phyloP scores from a whole-genome alignment of 37 sponge, comb jelly and placozoan genomes.

The Hormiphora californensis region DNA sequence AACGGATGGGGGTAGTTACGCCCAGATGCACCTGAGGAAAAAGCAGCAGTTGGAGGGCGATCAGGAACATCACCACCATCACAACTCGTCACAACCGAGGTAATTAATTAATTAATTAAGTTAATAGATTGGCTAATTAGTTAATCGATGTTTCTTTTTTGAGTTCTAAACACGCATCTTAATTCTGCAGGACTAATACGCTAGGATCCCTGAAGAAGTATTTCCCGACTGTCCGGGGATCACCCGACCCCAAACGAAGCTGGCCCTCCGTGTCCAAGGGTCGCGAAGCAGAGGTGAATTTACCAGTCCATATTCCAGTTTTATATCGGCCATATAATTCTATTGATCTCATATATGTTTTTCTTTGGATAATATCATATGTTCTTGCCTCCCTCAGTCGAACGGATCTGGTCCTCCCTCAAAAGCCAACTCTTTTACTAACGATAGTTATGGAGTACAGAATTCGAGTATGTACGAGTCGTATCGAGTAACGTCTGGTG shows the following conservation, averaged over 20 bases:
- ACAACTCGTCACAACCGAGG: too few species aligned
- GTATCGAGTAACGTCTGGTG: conserved; percentile 35
- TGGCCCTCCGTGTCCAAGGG: conserved; percentile 7
- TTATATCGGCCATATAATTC: background rate
- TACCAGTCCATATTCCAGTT: background rate
- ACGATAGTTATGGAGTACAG: conserved; percentile 44
- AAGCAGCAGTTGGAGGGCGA: background rate
- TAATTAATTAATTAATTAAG: too few species aligned
- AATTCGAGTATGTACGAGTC: conserved; percentile 46
- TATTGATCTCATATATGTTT: background rate
- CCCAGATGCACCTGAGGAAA: conserved; percentile 52
- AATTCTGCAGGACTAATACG: conserved; percentile 2
- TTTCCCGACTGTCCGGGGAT: conserved; percentile 40
- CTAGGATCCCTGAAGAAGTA: conserved; percentile 49
- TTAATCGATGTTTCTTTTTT: too few species aligned
- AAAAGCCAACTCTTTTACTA: conserved; percentile 30
- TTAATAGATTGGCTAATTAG: too few species aligned
- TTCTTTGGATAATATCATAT: background rate
- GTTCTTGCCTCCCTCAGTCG: background rate
- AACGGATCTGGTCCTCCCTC: conserved; percentile 27
- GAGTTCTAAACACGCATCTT: too few species aligned
- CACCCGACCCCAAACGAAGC: conserved; percentile 40
- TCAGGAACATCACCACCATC: too few species aligned
- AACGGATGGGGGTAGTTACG: conserved; percentile 42
- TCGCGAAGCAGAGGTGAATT: conserved; percentile 10